Conservation (phyloP, 2,888 invertebrate species). For the Eupithecia subumbrata region DNA sequence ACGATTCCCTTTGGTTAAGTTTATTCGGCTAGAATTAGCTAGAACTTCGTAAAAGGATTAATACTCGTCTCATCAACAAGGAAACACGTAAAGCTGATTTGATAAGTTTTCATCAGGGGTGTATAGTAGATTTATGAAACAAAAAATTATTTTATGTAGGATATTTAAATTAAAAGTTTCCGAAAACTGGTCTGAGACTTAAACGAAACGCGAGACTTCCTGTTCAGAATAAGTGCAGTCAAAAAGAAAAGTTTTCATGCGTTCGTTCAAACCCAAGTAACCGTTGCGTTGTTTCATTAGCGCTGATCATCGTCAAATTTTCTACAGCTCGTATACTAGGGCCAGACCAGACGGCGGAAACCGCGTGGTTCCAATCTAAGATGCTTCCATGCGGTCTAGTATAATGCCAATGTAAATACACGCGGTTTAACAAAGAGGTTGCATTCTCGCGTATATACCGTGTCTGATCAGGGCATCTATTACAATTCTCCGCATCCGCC, state of each 20-base stretch:
- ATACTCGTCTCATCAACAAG: not conserved
- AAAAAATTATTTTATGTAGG: not conserved
- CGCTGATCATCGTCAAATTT: not conserved
- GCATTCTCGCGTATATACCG: not conserved
- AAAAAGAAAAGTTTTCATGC: not conserved
- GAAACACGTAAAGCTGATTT: not conserved
- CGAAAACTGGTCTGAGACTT: not conserved
- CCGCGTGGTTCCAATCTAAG: not conserved
- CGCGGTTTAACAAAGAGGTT: not conserved
- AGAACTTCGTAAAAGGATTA: not conserved
- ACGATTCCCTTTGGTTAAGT: conserved; percentile 45
- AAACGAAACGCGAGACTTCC: not conserved
- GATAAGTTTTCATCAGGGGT: not conserved
- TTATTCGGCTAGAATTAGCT: not conserved
- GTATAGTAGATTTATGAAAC: too few species aligned
- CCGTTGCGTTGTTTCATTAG: not conserved
- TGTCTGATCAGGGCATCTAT: too few species aligned
- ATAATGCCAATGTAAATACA: not conserved
- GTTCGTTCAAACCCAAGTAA: not conserved
- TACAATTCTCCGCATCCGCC: too few species aligned
- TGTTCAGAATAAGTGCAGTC: not conserved
- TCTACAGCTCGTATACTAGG: not conserved
- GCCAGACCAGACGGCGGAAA: not conserved
- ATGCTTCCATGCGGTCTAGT: not conserved
- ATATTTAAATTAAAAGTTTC: not conserved